Percentiles rank a stretch among this genome's conserved stretches.
phyloP scores from a whole-genome alignment of 2,797 vertebrate genomes.

The Sebastes melanostomus region DNA sequence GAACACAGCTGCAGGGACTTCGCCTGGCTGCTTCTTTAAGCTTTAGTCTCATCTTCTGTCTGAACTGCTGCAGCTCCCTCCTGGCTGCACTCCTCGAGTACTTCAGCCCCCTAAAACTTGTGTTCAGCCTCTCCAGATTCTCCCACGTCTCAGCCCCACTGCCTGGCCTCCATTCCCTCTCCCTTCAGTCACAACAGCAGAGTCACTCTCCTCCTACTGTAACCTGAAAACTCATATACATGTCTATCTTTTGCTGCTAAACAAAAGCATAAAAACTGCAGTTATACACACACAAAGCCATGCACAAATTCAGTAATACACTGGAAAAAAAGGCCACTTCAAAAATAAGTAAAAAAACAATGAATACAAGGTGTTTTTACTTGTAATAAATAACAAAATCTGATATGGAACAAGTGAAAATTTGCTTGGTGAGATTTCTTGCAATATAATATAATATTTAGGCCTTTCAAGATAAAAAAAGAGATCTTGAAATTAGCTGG shows the following conservation, averaged over 20 bases:
- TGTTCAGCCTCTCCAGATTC: constrained; percentile 37
- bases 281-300: neutral
- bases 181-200: constrained; percentile 2
- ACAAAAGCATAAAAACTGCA: neutral
- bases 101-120: constrained; percentile 40
- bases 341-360: no score
- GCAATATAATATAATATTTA: no score
- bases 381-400: no score
- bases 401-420: no score
- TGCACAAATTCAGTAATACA: neutral
- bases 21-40: constrained; percentile 18
- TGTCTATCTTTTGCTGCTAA: neutral
- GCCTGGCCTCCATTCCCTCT: constrained; percentile 28
- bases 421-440: no score
- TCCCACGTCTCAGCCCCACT: constrained; percentile 3
- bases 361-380: no score
- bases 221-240: neutral
- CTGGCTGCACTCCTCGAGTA: constrained; percentile 43
- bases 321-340: no score
- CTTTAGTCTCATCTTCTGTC: constrained; percentile 39
- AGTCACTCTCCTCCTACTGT: neutral
- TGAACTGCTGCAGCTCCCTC: constrained; percentile 40
- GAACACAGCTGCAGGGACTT: constrained; percentile 33
- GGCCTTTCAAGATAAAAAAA: no score
- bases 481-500: no score